Evolutionary conservation across 2,888 invertebrate genomes (phyloP), one percentile per base, ranked within the genome.

Genomic region (Chrysomela aeneicollis): DNA sequence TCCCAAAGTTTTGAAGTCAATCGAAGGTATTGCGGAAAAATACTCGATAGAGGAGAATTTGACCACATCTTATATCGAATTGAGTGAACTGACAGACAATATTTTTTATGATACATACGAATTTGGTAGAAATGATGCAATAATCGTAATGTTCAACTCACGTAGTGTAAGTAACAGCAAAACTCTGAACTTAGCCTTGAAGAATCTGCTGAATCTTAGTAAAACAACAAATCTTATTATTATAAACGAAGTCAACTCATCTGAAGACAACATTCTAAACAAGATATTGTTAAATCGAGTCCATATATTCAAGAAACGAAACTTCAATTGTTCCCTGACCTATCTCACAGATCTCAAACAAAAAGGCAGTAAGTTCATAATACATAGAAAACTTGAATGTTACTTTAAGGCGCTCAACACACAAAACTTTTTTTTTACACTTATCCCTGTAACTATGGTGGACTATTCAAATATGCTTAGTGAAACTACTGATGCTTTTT

Each of bases 371-470:
- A 51, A 51, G 21, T 51, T 51, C 12, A 21, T 51, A n/a, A 51
- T 22, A 51, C 12, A 51, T 51, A 51, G 26, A 51, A 51, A 51
- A 21, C 51, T 51, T 21, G 51, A 51, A 51, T 22, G 12, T 51
- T 22, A 51, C 26, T 51, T 22, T 0, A 51, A 26, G 15, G 9
- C 51, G 15, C n/a, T 51, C 51, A 51, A 12, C 51, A 52, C 51
- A 52, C 30, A 21, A 21, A 15, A 12, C 22, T 12, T 15, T 26
- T 51, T 26, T 51, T 51, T 22, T 12, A 51, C 51, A 26, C 3
- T 51, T 51, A 51, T 51, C 51, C 26, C 30, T 51, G 21, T 15
- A 51, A 51, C 51, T 51, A 51, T 51, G 51, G 51, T 51, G 51
- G 12, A 51, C 30, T 51, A 17, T 51, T 51, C 30, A 22, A 51